These are phyloP conservation scores for Argynnis bischoffii DNA, from an alignment of 2,888 invertebrate species.

Conservation along the genomic window DNA sequence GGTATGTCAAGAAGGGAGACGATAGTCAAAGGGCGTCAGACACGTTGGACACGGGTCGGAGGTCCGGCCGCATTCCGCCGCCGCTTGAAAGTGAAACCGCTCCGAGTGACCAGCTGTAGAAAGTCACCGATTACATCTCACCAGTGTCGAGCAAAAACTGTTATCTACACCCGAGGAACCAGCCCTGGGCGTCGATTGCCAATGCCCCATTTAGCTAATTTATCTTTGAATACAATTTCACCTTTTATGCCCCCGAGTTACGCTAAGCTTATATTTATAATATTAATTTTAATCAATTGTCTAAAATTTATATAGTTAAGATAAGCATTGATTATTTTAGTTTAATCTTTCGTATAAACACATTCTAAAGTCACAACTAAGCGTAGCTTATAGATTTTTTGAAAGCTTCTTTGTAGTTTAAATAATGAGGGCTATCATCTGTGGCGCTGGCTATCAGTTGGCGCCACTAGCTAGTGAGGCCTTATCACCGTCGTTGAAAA, in stretches of 20 bases:
- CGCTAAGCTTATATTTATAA: slow-evolving; percentile 13
- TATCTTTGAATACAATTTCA: slow-evolving; percentile 27
- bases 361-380: too few species aligned
- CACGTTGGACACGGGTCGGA: slow-evolving; percentile 68
- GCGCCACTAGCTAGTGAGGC: too few species aligned
- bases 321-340: too few species aligned
- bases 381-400: too few species aligned
- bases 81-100: slow-evolving; percentile 80
- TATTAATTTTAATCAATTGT: neutral
- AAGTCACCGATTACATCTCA: slow-evolving; percentile 78
- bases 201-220: slow-evolving; percentile 24
- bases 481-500: too few species aligned
- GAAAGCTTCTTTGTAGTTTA: neutral
- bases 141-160: slow-evolving; percentile 72
- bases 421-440: neutral
- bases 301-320: too few species aligned
- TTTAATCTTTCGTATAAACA: too few species aligned
- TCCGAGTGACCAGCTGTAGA: slow-evolving; percentile 74
- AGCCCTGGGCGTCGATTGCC: slow-evolving; percentile 61
- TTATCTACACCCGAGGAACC: slow-evolving; percentile 74
- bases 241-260: slow-evolving; percentile 17
- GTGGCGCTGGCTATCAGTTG: too few species aligned
- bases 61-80: slow-evolving; percentile 79
- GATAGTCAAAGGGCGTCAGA: slow-evolving; percentile 41
- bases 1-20: slow-evolving; percentile 9